Evolutionary conservation across 2,113 vertebrate species (phyloP), one percentile per base, ranked within the genome.

Genomic region (Ptyas mucosa): DNA sequence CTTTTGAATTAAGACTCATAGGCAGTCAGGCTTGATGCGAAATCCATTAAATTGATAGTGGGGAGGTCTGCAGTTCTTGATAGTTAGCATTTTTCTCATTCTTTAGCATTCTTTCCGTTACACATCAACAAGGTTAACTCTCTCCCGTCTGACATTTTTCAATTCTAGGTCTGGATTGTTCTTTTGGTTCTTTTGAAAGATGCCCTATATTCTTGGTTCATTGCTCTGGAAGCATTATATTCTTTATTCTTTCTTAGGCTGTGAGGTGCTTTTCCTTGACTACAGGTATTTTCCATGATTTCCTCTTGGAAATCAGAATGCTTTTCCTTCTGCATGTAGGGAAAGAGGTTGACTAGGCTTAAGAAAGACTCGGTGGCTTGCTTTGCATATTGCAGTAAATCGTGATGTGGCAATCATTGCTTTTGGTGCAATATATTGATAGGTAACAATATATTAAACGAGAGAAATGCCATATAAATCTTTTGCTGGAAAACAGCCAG

Each of bases 51-150:
- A 87, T 87, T n/a, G 57, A n/a, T 87, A 75, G 85, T n/a, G 26
- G 20, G 54, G 51, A 57, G 24, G 49, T n/a, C 85, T 75, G 89
- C 53, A n/a, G 6, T 91, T 93, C 89, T 58, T 34, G 92, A 90
- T 51, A 11, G 89, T 29, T 93, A 10, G 39, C 85, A 81, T 88
- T 93, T 93, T 88, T 91, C 39, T 81, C 89, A 57, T 93, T 88
- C 89, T 88, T 81, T 29, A 10, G 85, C 18, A 46, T 87, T 90
- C n/a, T 39, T 34, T 43, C 46, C 43, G 53, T 21, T 58, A 8
- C 11, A 18, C 9, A 52, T 18, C 49, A 23, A 2, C 43, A 49
- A 29, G 3, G n/a, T 53, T 57, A 49, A 43, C 24, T 34, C n/a
- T 12, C 55, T 86, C 54, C 49, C 24, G 11, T 61, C 49, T 21